phyloP scores from a whole-genome alignment of 1,140 invertebrate species.

The Cherax destructor region DNA sequence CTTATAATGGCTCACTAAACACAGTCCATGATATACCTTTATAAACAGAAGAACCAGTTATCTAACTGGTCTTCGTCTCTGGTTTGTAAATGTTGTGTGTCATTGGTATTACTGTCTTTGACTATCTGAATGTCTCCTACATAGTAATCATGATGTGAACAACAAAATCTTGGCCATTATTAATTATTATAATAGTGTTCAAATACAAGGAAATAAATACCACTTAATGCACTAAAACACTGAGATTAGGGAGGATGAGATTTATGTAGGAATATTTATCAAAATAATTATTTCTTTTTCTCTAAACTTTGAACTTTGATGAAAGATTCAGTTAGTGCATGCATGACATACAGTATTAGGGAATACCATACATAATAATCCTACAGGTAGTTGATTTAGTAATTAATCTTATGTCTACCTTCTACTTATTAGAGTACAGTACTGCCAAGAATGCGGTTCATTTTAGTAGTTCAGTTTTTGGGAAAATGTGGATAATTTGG shows the following conservation, averaged over 20 bases:
- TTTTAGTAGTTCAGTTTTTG: slow-evolving; percentile 53
- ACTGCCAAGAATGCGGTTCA: slow-evolving; percentile 34
- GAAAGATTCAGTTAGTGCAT: slow-evolving; percentile 61
- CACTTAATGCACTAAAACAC: background rate
- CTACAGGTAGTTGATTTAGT: slow-evolving; percentile 57
- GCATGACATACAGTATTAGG: slow-evolving; percentile 39
- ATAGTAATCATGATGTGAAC: background rate
- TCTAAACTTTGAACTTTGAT: slow-evolving; percentile 18
- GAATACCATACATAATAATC: slow-evolving; percentile 47
- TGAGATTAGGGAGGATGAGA: slow-evolving; percentile 23
- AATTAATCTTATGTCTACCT: slow-evolving; percentile 43
- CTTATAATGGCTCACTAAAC: background rate
- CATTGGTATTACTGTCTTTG: background rate
- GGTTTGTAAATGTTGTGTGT: slow-evolving; percentile 4
- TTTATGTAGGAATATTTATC: slow-evolving; percentile 36
- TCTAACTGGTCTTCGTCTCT: background rate
- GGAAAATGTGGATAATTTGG: slow-evolving; percentile 41
- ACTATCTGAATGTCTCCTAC: background rate
- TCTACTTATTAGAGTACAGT: slow-evolving; percentile 43
- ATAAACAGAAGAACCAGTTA: background rate
- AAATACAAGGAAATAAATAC: background rate
- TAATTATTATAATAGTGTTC: background rate
- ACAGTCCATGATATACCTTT: background rate
- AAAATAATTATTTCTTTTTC: slow-evolving; percentile 38
- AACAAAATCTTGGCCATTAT: background rate